These are phyloP conservation scores for Keiferia lycopersicella DNA, from an alignment of 2,888 invertebrate species.

Conservation along the genomic window DNA sequence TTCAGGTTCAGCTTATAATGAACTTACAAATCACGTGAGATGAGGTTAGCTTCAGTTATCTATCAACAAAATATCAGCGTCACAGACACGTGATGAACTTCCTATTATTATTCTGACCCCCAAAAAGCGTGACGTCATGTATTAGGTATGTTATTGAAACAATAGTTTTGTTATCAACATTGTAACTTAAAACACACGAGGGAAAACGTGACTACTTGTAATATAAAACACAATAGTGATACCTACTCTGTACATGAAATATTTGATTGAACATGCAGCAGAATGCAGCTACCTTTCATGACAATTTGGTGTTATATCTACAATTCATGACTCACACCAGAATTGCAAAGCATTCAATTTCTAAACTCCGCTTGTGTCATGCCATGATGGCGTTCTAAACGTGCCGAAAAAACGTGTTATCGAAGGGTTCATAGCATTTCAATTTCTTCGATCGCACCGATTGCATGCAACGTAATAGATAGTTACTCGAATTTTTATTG, in stretches of 20 bases:
- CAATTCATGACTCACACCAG: not conserved
- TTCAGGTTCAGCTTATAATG: too few species aligned
- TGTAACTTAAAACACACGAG: not conserved
- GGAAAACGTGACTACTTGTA: not conserved
- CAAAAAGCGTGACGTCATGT: not conserved
- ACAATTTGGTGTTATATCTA: not conserved
- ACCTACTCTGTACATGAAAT: not conserved
- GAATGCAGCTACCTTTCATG: not conserved
- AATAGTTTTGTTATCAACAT: not conserved
- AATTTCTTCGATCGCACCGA: too few species aligned
- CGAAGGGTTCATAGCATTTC: too few species aligned
- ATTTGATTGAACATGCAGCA: not conserved
- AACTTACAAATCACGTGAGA: too few species aligned
- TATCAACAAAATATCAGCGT: too few species aligned
- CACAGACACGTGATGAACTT: not conserved
- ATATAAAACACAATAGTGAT: not conserved
- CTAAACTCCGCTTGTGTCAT: not conserved
- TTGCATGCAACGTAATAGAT: too few species aligned
- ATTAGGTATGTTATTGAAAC: not conserved
- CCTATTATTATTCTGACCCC: not conserved
- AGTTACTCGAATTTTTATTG: too few species aligned
- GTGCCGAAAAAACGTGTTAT: not conserved
- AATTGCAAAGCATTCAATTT: conserved; percentile 9
- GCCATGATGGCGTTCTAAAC: not conserved
- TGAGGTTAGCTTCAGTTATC: too few species aligned